These are phyloP conservation scores for Melinaea menophilus DNA, from an alignment of 2,888 invertebrate genomes.

Conservation along the genomic window DNA sequence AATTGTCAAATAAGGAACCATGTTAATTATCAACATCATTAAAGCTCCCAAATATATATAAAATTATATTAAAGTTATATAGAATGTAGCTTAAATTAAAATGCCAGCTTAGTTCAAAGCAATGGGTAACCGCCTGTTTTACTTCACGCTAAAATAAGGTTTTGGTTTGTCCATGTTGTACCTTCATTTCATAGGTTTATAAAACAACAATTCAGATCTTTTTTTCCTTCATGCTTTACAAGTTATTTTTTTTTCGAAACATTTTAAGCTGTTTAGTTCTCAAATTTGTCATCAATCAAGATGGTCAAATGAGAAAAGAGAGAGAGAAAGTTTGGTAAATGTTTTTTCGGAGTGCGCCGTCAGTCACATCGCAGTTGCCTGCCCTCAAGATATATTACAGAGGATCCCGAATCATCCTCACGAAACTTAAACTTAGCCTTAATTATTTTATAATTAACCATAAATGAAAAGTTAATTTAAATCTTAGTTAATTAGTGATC, in stretches of 20 bases:
- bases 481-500: neutral
- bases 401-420: conserved; percentile 69
- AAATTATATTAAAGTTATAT: too few relatives aligned
- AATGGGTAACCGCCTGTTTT: too few relatives aligned
- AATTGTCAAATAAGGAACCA: too few relatives aligned
- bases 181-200: conserved; percentile 75
- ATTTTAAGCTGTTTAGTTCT: too few relatives aligned
- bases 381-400: conserved; percentile 75
- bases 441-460: conserved; percentile 71
- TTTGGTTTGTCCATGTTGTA: conserved; percentile 74
- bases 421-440: conserved; percentile 63
- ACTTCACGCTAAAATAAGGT: conserved; percentile 23
- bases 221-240: too few relatives aligned
- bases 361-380: conserved; percentile 77
- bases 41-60: too few relatives aligned
- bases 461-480: neutral
- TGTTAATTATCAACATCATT: too few relatives aligned
- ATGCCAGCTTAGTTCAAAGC: too few relatives aligned
- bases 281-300: too few relatives aligned
- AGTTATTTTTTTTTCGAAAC: too few relatives aligned
- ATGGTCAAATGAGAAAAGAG: conserved; percentile 60
- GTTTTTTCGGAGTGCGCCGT: conserved; percentile 76
- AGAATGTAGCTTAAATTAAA: neutral
- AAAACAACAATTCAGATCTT: conserved; percentile 24
- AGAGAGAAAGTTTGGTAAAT: too few relatives aligned